Evolutionary conservation across 2,113 vertebrate species (phyloP).

Genomic region (Atlantisia rogersi): DNA sequence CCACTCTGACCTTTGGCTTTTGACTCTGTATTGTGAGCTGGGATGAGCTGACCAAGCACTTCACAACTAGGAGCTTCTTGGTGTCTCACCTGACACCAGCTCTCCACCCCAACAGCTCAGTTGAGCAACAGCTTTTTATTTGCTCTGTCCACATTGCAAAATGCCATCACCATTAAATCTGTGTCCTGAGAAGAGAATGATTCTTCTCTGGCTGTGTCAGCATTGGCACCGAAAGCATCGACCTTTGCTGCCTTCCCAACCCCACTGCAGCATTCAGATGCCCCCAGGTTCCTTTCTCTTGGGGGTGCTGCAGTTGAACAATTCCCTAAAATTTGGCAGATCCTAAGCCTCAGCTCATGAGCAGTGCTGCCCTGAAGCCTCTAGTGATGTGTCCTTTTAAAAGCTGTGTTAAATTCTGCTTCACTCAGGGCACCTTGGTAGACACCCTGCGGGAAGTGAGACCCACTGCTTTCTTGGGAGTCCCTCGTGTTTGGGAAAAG

Average conservation of each 20-base stretch:
- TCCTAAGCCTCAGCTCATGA: background rate
- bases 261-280: background rate
- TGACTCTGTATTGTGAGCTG: background rate
- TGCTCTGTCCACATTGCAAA: background rate
- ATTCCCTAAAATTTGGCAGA: background rate
- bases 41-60: background rate
- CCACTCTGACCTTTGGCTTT: background rate
- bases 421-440: slow-evolving; percentile 84
- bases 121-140: background rate
- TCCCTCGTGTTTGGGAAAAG: slow-evolving; percentile 96
- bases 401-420: background rate
- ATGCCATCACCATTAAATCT: background rate
- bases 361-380: background rate
- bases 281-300: background rate
- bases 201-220: background rate
- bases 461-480: slow-evolving; percentile 90
- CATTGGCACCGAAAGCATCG: fast-evolving
- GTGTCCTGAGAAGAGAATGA: background rate
- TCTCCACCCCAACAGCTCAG: background rate
- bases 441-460: slow-evolving; percentile 86
- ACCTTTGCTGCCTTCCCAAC: background rate
- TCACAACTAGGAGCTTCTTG: background rate
- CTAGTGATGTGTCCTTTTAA: background rate
- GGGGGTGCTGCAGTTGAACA: background rate
- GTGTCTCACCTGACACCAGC: background rate